Evolutionary conservation across 92 coral and sea anemone species (phyloP), one percentile per base, ranked within the genome.

Genomic region (Epizoanthus fatuus): DNA sequence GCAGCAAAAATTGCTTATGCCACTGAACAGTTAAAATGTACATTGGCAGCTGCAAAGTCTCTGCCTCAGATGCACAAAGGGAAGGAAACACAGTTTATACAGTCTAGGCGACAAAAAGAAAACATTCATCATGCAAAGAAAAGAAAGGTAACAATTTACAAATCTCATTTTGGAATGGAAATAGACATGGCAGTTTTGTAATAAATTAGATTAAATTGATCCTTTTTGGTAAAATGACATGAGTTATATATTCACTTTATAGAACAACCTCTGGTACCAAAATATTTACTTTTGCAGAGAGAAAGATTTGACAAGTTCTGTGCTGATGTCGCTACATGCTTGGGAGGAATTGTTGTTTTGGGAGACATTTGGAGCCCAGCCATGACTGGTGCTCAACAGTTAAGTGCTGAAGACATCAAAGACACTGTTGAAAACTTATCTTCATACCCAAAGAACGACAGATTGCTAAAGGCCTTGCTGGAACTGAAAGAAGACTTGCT

Each of bases 81-180:
- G 25, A 67, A 52, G 20, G 59, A 63, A 62, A 67, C 57, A 53
- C 84, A 35, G 44, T 22, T 22, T 22, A 66, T 14, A 29, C 37
- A 64, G 73, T 63, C 51, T 55, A 80, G 53, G 68, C 63, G 75
- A 37, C 45, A 80, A 80, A 80, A 80, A 67, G 85, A 62, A 59
- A 79, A 79, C 56, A 79, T 29, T 62, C 84, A 79, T 64, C 73
- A 79, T 79, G 63, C 80, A 63, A 63, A 80, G 72, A 66, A 63
- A 60, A 80, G 84, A 80, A 60, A 80, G 59, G 84, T 80, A 80
- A 56, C 39, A 51, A 54, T 52, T 45, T 32, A 29, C 57, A 79
- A 63, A 45, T 51, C 42, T 53, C 56, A 72, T 60, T 64, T 64
- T 40, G 29, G 39, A 8, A 13, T 64, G 29, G 39, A 64, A 22